phyloP scores from a whole-genome alignment of 2,888 invertebrate species.

The Cryptocheilus praepositus region DNA sequence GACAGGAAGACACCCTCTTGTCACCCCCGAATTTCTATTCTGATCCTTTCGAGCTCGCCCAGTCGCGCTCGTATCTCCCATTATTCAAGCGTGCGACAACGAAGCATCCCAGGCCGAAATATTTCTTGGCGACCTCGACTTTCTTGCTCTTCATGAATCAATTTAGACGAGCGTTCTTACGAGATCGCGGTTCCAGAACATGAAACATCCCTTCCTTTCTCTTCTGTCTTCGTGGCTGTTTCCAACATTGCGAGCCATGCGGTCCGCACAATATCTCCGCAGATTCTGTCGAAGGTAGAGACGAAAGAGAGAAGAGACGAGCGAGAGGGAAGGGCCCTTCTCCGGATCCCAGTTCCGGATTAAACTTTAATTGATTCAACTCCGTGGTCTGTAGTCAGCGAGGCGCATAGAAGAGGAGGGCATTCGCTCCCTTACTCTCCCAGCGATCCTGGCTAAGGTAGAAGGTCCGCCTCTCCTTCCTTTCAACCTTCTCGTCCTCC shows the following conservation, averaged over 20 bases:
- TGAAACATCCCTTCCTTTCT: background rate
- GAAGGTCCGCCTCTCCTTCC: slow-evolving; percentile 31
- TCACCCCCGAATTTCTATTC: slow-evolving; percentile 1
- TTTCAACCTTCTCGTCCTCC: slow-evolving; percentile 17
- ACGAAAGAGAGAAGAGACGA: slow-evolving; percentile 35
- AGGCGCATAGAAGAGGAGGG: slow-evolving; percentile 67
- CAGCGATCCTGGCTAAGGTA: slow-evolving; percentile 44
- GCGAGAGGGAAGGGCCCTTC: slow-evolving; percentile 50
- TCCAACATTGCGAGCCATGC: slow-evolving; percentile 20
- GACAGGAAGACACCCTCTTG: slow-evolving; percentile 33
- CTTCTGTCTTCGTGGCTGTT: slow-evolving; percentile 16
- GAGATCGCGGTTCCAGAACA: no score
- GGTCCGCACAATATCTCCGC: slow-evolving; percentile 23
- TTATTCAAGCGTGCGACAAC: no score
- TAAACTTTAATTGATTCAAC: slow-evolving; percentile 80
- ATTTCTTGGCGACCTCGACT: background rate
- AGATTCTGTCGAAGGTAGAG: slow-evolving; percentile 15
- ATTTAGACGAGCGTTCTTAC: no score
- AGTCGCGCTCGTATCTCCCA: slow-evolving; percentile 17
- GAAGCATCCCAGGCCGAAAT: no score
- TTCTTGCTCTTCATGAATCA: slow-evolving; percentile 12
- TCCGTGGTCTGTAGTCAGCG: slow-evolving; percentile 70
- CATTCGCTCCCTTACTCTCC: slow-evolving; percentile 54
- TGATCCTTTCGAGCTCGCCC: slow-evolving; percentile 4
- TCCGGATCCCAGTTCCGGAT: slow-evolving; percentile 76